Base-by-base conservation (phyloP, 2,113 vertebrate genomes). In the Lathamus discolor region DNA sequence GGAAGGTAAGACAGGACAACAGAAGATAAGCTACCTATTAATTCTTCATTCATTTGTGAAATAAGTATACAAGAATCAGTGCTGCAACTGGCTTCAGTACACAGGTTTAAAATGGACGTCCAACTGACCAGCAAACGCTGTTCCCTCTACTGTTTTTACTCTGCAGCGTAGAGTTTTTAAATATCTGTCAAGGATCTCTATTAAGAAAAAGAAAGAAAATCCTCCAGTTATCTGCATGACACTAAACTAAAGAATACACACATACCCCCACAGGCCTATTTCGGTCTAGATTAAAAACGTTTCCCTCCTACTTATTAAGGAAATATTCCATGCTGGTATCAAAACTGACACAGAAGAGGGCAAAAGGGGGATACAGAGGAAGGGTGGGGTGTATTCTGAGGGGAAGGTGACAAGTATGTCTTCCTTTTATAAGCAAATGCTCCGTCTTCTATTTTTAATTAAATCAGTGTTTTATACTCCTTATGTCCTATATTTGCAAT, bases 41-140 rank as follows among this genome's bases (percentile, higher is more conserved):
- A 90, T 39, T 92, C 86, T 48, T 74, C 73, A 75, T n/a, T 91
- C 48, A 63, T 80, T 63, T 72, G 83, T 49, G n/a, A 79, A 86
- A 17, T 46, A 69, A 73, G 81, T 41, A 48, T 2, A 64, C 25
- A 73, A 80, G 52, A 54, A 92, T 22, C 86, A 91, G 31, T 74
- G 78, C 67, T 80, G 84, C 80, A 78, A 83, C 73, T 88, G 67
- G 41, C 88, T 74, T 75, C 91, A 83, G 25, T 23, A 28, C 70
- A 69, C 77, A 87, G 72, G 74, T 92, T 84, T 96, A 96, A 97
- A 97, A 97, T 96, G 97, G 94, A 97, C 37, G 92, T 93, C 52
- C 93, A 92, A 88, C 13, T 96, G 81, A 95, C 86, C 93, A 93
- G 81, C 74, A 80, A 94, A 91, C 2, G 61, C 84, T 86, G 66